Conservation (phyloP, 2,113 vertebrate species). For the Chloropsis hardwickii region DNA sequence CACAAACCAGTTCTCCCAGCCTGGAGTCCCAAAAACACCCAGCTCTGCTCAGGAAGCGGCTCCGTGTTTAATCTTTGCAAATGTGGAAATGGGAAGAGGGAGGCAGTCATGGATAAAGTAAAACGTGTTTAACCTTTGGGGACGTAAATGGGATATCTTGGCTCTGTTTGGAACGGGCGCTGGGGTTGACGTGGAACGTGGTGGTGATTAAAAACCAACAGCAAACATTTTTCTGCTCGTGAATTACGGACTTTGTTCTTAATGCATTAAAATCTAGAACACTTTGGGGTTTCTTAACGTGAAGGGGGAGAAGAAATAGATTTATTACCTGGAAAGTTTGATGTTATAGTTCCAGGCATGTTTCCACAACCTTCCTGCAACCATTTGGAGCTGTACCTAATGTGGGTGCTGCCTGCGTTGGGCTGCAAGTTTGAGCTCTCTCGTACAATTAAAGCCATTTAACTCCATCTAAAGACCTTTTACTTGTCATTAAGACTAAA, state of each 20-base stretch:
- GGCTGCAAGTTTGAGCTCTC: not conserved
- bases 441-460: not conserved
- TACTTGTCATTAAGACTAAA: not conserved
- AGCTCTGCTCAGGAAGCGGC: not conserved
- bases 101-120: not conserved
- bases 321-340: not conserved
- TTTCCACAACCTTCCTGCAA: not conserved
- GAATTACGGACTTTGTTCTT: not conserved
- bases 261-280: not conserved
- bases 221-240: not conserved
- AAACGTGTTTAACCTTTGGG: not conserved
- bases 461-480: not conserved
- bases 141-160: not conserved
- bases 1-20: slow-evolving; percentile 12
- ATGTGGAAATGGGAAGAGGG: not conserved
- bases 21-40: not conserved
- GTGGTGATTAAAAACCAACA: not conserved
- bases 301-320: not conserved
- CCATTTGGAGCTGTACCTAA: not conserved
- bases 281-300: not conserved
- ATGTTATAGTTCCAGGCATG: not conserved
- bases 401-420: not conserved
- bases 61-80: not conserved
- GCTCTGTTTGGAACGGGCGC: accelerated
- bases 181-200: not conserved